Conservation (phyloP, 2,888 invertebrate species). For the Maniola hyperantus region DNA sequence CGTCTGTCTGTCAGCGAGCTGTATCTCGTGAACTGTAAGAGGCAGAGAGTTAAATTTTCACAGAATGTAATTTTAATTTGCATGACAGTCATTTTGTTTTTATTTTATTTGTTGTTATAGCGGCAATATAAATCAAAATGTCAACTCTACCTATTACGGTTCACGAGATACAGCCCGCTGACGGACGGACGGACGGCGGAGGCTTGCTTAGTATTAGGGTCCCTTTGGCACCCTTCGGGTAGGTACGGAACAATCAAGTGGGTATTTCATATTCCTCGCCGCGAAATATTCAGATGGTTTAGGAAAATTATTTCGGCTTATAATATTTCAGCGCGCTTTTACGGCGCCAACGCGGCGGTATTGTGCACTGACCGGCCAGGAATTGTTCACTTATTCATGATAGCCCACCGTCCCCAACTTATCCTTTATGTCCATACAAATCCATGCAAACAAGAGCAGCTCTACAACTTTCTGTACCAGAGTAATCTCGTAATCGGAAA, state of each 20-base stretch:
- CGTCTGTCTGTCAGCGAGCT: too few relatives aligned
- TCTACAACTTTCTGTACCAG: constrained; percentile 48
- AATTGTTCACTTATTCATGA: constrained; percentile 68
- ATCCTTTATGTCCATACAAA: constrained; percentile 60
- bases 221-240: too few relatives aligned
- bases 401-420: constrained; percentile 48
- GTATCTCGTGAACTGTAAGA: too few relatives aligned
- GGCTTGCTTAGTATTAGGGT: too few relatives aligned
- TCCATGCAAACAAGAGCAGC: constrained; percentile 61
- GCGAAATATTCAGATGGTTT: constrained; percentile 14
- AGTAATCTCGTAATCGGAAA: constrained; percentile 9
- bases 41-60: neutral
- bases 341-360: constrained; percentile 40
- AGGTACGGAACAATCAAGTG: too few relatives aligned
- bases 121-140: too few relatives aligned
- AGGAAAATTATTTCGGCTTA: constrained; percentile 36
- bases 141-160: too few relatives aligned
- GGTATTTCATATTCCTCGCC: neutral
- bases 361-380: constrained; percentile 55
- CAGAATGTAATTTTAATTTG: too few relatives aligned
- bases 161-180: too few relatives aligned
- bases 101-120: too few relatives aligned
- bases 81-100: too few relatives aligned
- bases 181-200: too few relatives aligned
- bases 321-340: constrained; percentile 43